Percentiles rank a stretch among this genome's conserved stretches.
Evolutionary conservation across 2,797 vertebrate species (phyloP).

Genomic region (Gobionotothen gibberifrons): DNA sequence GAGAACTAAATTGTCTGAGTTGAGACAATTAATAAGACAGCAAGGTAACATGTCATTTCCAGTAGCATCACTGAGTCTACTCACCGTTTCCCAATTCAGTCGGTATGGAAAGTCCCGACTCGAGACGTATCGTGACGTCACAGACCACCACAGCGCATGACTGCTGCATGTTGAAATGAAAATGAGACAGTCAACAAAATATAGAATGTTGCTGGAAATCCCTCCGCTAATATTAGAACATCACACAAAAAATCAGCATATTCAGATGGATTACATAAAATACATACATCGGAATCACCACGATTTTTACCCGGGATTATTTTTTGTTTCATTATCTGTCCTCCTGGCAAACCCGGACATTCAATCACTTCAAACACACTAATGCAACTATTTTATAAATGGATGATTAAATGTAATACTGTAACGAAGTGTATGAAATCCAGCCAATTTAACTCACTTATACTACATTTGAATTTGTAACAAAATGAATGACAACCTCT

Average conservation of each 20-base stretch:
- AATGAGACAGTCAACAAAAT: background rate
- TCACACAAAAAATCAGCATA: background rate
- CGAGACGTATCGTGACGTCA: background rate
- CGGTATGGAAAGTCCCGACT: conserved; percentile 44
- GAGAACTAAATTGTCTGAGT: background rate
- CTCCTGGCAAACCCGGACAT: background rate
- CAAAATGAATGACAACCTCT: background rate
- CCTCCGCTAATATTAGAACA: background rate
- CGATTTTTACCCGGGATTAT: background rate
- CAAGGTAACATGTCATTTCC: accelerated
- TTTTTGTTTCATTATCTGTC: background rate
- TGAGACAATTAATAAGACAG: accelerated
- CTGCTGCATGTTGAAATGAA: background rate
- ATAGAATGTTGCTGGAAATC: background rate
- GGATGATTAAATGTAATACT: background rate
- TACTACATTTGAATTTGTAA: background rate
- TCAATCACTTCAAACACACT: too few relatives aligned
- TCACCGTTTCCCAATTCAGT: conserved; percentile 22
- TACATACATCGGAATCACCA: background rate
- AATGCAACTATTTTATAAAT: background rate
- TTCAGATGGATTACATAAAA: background rate
- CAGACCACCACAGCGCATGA: background rate
- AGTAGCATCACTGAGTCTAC: background rate
- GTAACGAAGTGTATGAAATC: too few relatives aligned
- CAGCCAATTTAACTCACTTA: background rate